Conservation (phyloP, 2,888 invertebrate genomes). For the Seira ritae region DNA sequence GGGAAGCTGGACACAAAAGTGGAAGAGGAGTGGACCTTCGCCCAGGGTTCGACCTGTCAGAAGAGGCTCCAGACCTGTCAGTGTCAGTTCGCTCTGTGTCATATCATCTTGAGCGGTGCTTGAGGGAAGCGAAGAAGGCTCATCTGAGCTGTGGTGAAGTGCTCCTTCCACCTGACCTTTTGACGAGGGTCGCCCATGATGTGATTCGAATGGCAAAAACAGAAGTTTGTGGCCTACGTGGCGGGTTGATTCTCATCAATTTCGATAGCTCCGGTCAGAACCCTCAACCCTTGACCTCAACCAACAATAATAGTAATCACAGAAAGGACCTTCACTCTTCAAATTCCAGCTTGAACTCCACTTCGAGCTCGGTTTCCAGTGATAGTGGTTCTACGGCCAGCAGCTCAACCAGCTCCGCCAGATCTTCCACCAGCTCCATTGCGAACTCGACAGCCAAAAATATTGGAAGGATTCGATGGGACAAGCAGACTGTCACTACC, state of each 20-base stretch:
- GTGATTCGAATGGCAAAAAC: slow-evolving; percentile 89
- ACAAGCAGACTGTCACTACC: slow-evolving; percentile 90
- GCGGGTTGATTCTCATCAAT: slow-evolving; percentile 70
- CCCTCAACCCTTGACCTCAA: slow-evolving; percentile 22
- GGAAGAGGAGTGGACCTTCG: slow-evolving; percentile 41
- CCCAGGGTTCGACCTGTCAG: slow-evolving; percentile 62
- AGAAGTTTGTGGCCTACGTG: slow-evolving; percentile 90
- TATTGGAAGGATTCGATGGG: slow-evolving; percentile 82
- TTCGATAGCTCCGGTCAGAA: slow-evolving; percentile 57
- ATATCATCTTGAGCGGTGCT: slow-evolving; percentile 85
- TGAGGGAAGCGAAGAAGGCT: slow-evolving; percentile 87
- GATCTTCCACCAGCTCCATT: not conserved
- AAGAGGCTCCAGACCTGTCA: slow-evolving; percentile 72
- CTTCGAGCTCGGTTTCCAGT: slow-evolving; percentile 55
- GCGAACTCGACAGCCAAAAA: slow-evolving; percentile 32
- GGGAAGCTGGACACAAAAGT: slow-evolving; percentile 31
- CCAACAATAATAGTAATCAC: slow-evolving; percentile 42
- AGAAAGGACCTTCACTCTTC: slow-evolving; percentile 56
- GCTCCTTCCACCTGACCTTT: slow-evolving; percentile 87
- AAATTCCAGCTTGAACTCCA: slow-evolving; percentile 63
- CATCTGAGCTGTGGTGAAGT: slow-evolving; percentile 90
- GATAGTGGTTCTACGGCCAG: slow-evolving; percentile 47
- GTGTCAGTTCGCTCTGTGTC: slow-evolving; percentile 81
- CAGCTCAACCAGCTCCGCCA: no score
- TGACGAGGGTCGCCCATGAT: slow-evolving; percentile 86